phyloP scores from a whole-genome alignment of 2,888 invertebrate species.

The Epistrophella euchroma region DNA sequence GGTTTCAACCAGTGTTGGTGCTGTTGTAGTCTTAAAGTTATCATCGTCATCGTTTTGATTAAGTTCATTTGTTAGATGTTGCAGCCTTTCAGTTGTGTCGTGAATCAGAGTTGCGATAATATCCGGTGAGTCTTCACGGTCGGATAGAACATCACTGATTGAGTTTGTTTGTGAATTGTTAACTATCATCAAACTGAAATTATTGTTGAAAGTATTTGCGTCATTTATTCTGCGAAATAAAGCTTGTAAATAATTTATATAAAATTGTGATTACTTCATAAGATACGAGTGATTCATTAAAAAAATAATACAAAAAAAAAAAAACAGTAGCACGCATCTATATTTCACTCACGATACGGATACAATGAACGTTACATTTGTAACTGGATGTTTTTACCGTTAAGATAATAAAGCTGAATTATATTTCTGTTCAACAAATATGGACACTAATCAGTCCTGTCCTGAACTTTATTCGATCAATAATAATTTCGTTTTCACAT shows the following conservation, averaged over 20 bases:
- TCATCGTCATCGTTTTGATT: conserved; percentile 79
- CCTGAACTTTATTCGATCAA: too few species aligned
- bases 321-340: too few species aligned
- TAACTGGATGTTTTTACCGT: too few species aligned
- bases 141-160: conserved; percentile 81
- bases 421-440: too few species aligned
- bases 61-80: conserved; percentile 80
- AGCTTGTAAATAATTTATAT: not conserved
- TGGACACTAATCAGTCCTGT: too few species aligned
- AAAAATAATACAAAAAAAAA: too few species aligned
- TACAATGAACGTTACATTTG: too few species aligned
- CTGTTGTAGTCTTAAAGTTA: conserved; percentile 53
- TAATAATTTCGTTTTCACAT: too few species aligned
- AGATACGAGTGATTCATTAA: not conserved
- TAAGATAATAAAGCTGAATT: too few species aligned
- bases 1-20: conserved; percentile 38
- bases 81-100: conserved; percentile 80
- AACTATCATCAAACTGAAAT: conserved; percentile 80
- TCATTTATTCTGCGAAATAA: not conserved
- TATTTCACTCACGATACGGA: too few species aligned
- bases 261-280: not conserved
- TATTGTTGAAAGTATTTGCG: conserved; percentile 33
- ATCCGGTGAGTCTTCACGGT: conserved; percentile 80
- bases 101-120: conserved; percentile 79
- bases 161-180: conserved; percentile 81